These are phyloP conservation scores for Diplolepis rosae DNA, from an alignment of 2,888 invertebrate species.

Conservation along the genomic window DNA sequence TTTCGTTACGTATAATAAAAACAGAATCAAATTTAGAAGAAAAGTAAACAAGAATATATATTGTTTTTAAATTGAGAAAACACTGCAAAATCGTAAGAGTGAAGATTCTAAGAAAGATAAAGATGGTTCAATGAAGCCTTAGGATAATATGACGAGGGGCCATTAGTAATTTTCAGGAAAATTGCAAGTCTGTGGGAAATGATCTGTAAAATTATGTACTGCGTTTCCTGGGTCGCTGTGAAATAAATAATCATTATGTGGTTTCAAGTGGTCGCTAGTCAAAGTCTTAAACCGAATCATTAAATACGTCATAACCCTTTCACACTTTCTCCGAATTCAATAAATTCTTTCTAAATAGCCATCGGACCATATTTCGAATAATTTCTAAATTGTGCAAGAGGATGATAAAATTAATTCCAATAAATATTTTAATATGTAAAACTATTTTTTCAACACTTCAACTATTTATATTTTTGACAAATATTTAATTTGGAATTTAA, in stretches of 20 bases:
- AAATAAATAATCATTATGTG: slow-evolving; percentile 27
- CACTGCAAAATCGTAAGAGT: slow-evolving; percentile 31
- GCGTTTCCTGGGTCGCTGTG: slow-evolving; percentile 44
- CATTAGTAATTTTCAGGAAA: slow-evolving; percentile 47
- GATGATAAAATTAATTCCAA: too few relatives aligned
- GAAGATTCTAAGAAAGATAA: background rate
- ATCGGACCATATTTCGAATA: too few relatives aligned
- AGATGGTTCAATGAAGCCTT: slow-evolving; percentile 26
- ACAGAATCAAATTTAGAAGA: too few relatives aligned
- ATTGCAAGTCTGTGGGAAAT: slow-evolving; percentile 52
- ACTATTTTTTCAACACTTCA: too few relatives aligned
- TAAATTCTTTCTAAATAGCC: background rate
- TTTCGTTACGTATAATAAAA: too few relatives aligned
- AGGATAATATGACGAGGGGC: slow-evolving; percentile 33
- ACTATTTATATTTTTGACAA: too few relatives aligned
- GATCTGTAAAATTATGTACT: slow-evolving; percentile 53
- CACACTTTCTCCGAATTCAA: background rate
- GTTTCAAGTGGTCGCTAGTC: slow-evolving; percentile 11
- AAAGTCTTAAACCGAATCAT: background rate
- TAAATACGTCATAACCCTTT: slow-evolving; percentile 2
- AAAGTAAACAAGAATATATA: too few relatives aligned
- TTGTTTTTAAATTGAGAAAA: too few relatives aligned
- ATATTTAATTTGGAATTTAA: too few relatives aligned
- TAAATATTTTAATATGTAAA: too few relatives aligned
- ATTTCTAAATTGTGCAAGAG: too few relatives aligned